Evolutionary conservation across 2,888 invertebrate species (phyloP).

Genomic region (Tuta absoluta): DNA sequence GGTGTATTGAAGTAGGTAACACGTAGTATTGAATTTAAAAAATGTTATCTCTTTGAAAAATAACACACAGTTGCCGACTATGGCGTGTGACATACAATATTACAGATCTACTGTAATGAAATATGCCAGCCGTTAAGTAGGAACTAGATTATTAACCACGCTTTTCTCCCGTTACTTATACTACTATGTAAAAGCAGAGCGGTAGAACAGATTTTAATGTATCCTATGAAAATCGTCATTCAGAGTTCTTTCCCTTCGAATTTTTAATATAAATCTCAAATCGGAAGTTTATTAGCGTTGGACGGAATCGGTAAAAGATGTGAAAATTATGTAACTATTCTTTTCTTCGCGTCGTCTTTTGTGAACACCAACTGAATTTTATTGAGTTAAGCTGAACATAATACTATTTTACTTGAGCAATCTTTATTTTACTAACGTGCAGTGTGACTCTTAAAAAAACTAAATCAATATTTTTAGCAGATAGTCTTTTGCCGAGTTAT

Average conservation of each 20-base stretch:
- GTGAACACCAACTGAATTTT: conserved; percentile 21
- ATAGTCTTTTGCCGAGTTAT: too few species aligned
- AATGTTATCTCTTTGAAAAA: too few species aligned
- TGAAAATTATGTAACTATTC: conserved; percentile 58
- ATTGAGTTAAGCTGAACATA: not conserved
- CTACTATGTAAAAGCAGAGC: conserved; percentile 48
- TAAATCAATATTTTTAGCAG: too few species aligned
- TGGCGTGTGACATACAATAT: too few species aligned
- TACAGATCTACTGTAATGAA: too few species aligned
- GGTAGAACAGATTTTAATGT: conserved; percentile 79
- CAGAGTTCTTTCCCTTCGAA: conserved; percentile 71
- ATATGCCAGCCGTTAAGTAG: too few species aligned
- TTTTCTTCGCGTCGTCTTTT: conserved; percentile 29
- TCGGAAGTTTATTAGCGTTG: conserved; percentile 76
- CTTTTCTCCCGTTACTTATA: not conserved
- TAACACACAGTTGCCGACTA: too few species aligned
- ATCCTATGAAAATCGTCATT: conserved; percentile 79
- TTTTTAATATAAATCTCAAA: conserved; percentile 77
- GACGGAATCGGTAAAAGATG: conserved; percentile 68
- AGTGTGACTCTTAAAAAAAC: too few species aligned
- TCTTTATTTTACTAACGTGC: not conserved
- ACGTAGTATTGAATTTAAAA: too few species aligned
- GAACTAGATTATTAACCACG: too few species aligned
- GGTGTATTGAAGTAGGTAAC: too few species aligned
- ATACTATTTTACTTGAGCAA: not conserved